Conservation (phyloP, 2,888 invertebrate species). For the Eupithecia abbreviata region DNA sequence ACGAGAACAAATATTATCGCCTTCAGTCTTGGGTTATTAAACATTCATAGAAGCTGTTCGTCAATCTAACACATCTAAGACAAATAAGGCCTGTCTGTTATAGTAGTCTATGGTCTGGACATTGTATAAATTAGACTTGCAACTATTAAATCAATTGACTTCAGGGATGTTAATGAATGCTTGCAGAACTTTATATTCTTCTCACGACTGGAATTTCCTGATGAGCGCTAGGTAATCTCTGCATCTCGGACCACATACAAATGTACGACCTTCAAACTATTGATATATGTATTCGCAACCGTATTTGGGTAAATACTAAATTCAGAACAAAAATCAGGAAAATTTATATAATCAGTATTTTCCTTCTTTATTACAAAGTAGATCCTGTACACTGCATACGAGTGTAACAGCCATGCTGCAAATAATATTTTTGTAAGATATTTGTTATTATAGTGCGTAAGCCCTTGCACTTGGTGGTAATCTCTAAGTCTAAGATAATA, state of each 20-base stretch:
- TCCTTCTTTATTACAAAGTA: background rate
- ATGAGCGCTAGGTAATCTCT: slow-evolving; percentile 52
- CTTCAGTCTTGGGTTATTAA: background rate
- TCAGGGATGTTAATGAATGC: slow-evolving; percentile 47
- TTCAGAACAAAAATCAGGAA: background rate
- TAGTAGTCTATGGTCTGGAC: slow-evolving; percentile 14
- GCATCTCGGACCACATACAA: slow-evolving; percentile 55
- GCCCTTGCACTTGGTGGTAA: too few relatives aligned
- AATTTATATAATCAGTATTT: background rate
- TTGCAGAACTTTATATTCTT: slow-evolving; percentile 54
- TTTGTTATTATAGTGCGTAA: too few relatives aligned
- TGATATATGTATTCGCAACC: slow-evolving; percentile 27
- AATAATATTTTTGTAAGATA: background rate
- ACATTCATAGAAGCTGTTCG: slow-evolving; percentile 7
- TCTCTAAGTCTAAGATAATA: too few relatives aligned
- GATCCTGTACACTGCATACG: background rate
- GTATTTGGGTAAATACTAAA: slow-evolving; percentile 15
- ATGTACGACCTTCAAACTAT: slow-evolving; percentile 53
- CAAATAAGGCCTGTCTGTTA: slow-evolving; percentile 19
- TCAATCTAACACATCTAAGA: slow-evolving; percentile 23
- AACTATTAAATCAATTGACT: slow-evolving; percentile 30
- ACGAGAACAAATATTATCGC: background rate
- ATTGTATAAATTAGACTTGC: slow-evolving; percentile 33
- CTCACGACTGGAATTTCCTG: slow-evolving; percentile 62
- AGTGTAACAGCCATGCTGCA: background rate